A percentile compares a stretch with the other conserved stretches of the same genome.
Evolutionary conservation across 2,888 invertebrate species (phyloP).

Genomic region (Agriopis marginaria): DNA sequence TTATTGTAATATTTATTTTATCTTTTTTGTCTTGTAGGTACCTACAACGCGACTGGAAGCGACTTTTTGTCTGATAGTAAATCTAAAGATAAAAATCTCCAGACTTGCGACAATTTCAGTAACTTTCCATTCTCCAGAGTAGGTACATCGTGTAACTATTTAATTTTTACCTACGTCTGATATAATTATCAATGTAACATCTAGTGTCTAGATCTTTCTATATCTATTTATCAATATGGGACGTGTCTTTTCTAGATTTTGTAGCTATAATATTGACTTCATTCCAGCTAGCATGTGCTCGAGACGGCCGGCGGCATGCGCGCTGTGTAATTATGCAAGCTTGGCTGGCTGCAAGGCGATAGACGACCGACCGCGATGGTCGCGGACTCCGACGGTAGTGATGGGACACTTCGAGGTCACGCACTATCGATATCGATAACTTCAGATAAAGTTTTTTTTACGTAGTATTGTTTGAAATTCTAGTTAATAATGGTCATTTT

Average conservation of each 20-base stretch:
- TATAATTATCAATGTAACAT: not conserved
- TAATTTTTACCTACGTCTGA: not conserved
- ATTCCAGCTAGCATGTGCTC: slow-evolving; percentile 25
- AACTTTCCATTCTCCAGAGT: slow-evolving; percentile 1
- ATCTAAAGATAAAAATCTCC: not conserved
- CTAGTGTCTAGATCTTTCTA: slow-evolving; percentile 5
- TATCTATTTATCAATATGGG: slow-evolving; percentile 10
- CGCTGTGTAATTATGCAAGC: slow-evolving; percentile 72
- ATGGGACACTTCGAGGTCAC: slow-evolving; percentile 70
- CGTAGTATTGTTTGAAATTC: too few species aligned
- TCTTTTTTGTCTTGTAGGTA: too few species aligned
- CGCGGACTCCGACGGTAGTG: slow-evolving; percentile 63
- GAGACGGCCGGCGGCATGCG: slow-evolving; percentile 24
- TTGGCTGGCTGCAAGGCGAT: slow-evolving; percentile 63
- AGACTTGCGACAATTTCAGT: slow-evolving; percentile 10
- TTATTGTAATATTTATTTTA: too few species aligned
- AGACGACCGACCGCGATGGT: slow-evolving; percentile 60
- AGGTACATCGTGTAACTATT: not conserved
- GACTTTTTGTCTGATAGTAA: not conserved
- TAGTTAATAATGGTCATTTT: too few species aligned
- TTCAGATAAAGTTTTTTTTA: not conserved
- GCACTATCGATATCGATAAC: slow-evolving; percentile 68
- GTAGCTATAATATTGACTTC: slow-evolving; percentile 29
- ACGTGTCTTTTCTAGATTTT: slow-evolving; percentile 29
- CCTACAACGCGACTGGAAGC: too few species aligned